Base-by-base conservation (phyloP, 2,888 invertebrate genomes). In the Lycaena phlaeas region DNA sequence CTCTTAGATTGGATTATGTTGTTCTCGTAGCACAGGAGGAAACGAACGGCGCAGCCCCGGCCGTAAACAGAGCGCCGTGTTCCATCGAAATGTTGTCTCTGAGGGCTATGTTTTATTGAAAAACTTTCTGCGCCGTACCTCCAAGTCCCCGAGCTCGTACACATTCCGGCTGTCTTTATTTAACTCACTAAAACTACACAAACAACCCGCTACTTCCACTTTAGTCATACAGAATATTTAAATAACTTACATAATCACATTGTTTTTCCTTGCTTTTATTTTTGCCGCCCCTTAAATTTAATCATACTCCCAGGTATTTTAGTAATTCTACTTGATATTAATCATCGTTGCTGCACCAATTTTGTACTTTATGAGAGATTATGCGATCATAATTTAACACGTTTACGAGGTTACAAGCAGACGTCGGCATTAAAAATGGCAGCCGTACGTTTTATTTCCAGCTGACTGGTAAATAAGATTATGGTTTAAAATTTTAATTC, bases 101-200 rank as follows among this genome's bases (percentile, higher is more conserved):
- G 62, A 74, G 76, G 75, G 64, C 68, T 62, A 66, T 72, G 70
- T 74, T 81, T 77, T 82, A 79, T 79, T 79, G 76, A 77, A 81
- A 77, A 81, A 81, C 70, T 81, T 79, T 71, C 64, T 60, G 60
- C 59, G 56, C 61, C 57, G 60, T 60, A 64, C 61, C n/a, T 55
- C 58, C 52, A 54, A 55, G 57, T 57, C 55, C 56, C 52, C 40
- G 38, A 34, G 53, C 55, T 56, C 56, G 56, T 57, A 61, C n/a
- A n/a, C 56, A 48, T 50, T 52, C 53, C 49, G 52, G 34, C 40
- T 36, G 30, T 17, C 40, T 41, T 41, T 41, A 38, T 43, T 46
- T 28, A 40, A 38, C 40, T 47, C 38, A 29, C 36, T 36, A 36
- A 34, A 41, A 36, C 30, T 40, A 42, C 31, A 43, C 31, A 43